These are phyloP conservation scores for Xestia xanthographa DNA, from an alignment of 2,888 invertebrate genomes.

Conservation along the genomic window DNA sequence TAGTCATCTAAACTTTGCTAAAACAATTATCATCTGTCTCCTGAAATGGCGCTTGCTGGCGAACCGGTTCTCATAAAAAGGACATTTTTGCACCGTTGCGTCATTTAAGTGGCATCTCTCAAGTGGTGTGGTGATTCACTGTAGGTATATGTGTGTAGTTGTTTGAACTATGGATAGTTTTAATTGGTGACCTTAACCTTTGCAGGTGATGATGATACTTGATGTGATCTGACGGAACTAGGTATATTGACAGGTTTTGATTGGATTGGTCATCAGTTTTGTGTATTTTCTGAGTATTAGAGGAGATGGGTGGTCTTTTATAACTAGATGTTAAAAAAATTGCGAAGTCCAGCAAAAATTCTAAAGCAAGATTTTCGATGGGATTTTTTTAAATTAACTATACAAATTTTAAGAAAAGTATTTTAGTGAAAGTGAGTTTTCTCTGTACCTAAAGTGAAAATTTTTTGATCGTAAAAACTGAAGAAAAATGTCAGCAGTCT, in stretches of 20 bases:
- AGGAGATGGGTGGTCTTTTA: neutral
- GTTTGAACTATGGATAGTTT: slow-evolving; percentile 19
- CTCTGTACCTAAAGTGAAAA: neutral
- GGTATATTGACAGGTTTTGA: slow-evolving; percentile 8
- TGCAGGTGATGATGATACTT: slow-evolving; percentile 10
- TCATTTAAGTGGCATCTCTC: slow-evolving; percentile 46
- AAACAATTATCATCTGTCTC: slow-evolving; percentile 47
- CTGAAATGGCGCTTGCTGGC: slow-evolving; percentile 43
- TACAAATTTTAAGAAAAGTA: neutral
- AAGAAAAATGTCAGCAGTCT: neutral
- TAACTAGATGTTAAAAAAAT: neutral
- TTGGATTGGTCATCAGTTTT: neutral
- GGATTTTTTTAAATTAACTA: neutral
- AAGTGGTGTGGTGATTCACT: slow-evolving; percentile 55
- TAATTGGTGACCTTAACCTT: slow-evolving; percentile 60
- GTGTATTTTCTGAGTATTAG: neutral
- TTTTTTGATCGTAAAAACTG: neutral
- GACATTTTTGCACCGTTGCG: slow-evolving; percentile 49
- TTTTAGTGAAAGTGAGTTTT: neutral
- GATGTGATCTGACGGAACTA: slow-evolving; percentile 27
- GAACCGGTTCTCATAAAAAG: slow-evolving; percentile 51
- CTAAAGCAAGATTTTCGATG: neutral
- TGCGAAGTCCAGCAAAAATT: neutral
- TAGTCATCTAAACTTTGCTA: slow-evolving; percentile 25
- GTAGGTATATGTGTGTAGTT: slow-evolving; percentile 32